Evolutionary conservation across 2,113 vertebrate species (phyloP).

Genomic region (Leucopsar rothschildi): DNA sequence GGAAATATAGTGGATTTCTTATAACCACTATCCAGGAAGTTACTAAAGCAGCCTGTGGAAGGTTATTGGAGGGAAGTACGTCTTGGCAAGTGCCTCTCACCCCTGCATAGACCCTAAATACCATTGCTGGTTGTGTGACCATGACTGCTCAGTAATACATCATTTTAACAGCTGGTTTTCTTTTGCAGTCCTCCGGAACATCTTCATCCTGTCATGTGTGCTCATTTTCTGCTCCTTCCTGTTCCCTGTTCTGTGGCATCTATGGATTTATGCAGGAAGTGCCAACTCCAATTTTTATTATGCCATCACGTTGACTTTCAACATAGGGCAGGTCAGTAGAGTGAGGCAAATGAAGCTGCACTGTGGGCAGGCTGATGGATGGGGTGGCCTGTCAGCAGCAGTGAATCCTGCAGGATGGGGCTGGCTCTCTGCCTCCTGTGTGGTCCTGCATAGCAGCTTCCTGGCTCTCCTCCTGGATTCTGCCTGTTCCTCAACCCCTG

Average conservation of each 20-base stretch:
- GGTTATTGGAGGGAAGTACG: neutral
- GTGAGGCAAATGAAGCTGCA: neutral
- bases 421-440: neutral
- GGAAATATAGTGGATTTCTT: neutral
- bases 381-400: neutral
- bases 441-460: neutral
- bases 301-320: constrained; percentile 95
- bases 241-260: constrained; percentile 98
- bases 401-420: neutral
- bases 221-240: constrained; percentile 89
- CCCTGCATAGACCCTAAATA: neutral
- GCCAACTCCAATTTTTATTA: constrained; percentile 99
- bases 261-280: constrained; percentile 98
- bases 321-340: constrained; percentile 88
- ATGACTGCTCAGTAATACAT: neutral
- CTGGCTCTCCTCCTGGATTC: neutral
- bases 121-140: neutral
- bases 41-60: neutral
- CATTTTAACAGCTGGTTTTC: constrained; percentile 6
- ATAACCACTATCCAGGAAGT: neutral
- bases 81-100: neutral
- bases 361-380: neutral
- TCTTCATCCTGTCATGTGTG: constrained; percentile 91
- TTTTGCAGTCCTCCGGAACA: constrained; percentile 88
- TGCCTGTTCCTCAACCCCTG: neutral